Evolutionary conservation across 2,797 vertebrate genomes (phyloP).

Genomic region (Gambusia yucatana): DNA sequence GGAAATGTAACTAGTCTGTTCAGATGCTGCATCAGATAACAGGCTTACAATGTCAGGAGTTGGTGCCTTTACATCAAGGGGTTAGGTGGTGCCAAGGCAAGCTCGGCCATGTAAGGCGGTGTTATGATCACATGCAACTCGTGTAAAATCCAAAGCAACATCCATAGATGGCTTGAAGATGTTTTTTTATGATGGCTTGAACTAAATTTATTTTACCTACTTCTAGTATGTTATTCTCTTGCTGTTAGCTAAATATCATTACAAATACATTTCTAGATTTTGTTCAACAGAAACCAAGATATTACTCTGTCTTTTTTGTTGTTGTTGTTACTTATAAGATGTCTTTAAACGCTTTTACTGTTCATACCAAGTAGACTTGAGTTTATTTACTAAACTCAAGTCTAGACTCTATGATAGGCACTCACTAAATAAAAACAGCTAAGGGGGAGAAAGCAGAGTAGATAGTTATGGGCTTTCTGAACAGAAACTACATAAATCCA

Average conservation of each 20-base stretch:
- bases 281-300: neutral
- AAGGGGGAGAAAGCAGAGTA: neutral
- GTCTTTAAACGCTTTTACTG: neutral
- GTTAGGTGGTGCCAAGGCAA: slow-evolving; percentile 27
- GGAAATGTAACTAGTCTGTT: slow-evolving; percentile 58
- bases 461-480: neutral
- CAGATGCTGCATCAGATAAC: slow-evolving; percentile 21
- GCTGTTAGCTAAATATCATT: neutral
- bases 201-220: neutral
- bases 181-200: neutral
- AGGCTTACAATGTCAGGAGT: neutral
- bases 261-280: neutral
- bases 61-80: slow-evolving; percentile 27
- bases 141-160: neutral
- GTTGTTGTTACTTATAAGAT: too few species aligned
- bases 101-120: slow-evolving; percentile 5
- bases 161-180: neutral
- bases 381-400: too few species aligned
- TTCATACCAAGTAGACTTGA: neutral
- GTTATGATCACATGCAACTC: neutral
- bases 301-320: neutral
- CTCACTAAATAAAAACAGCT: neutral
- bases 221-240: neutral
- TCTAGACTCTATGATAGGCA: too few species aligned
- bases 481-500: neutral